These are phyloP conservation scores for Indri indri DNA, from an alignment of 2,113 vertebrate genomes.

Conservation along the genomic window DNA sequence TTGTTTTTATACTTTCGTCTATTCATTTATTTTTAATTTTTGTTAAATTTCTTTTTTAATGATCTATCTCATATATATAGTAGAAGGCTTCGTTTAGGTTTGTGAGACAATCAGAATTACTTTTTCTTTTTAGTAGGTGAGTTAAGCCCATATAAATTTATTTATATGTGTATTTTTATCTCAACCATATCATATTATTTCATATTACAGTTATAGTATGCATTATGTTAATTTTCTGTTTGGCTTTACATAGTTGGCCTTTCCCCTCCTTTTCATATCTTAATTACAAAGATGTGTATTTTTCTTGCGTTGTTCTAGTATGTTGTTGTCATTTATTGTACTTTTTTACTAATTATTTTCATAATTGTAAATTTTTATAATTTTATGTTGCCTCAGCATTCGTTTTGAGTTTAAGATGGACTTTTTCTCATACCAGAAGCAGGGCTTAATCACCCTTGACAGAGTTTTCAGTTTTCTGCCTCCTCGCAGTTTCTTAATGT, in stretches of 20 bases:
- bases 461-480: neutral
- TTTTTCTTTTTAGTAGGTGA: neutral
- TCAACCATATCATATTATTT: neutral
- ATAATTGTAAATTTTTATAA: neutral
- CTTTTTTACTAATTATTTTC: neutral
- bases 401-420: neutral
- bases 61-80: no score
- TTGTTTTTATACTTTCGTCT: neutral
- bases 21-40: neutral
- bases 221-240: neutral
- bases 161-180: neutral
- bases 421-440: neutral
- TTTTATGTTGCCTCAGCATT: neutral
- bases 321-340: neutral
- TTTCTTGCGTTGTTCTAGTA: neutral
- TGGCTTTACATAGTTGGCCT: neutral
- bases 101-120: neutral
- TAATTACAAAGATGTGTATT: neutral
- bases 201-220: neutral
- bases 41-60: neutral
- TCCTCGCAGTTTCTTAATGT: neutral
- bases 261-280: neutral
- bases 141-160: neutral
- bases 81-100: neutral
- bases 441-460: neutral